A percentile compares a stretch with the other conserved stretches of the same genome.
phyloP scores from a whole-genome alignment of 2,797 vertebrate species.

The Xenops minutus region DNA sequence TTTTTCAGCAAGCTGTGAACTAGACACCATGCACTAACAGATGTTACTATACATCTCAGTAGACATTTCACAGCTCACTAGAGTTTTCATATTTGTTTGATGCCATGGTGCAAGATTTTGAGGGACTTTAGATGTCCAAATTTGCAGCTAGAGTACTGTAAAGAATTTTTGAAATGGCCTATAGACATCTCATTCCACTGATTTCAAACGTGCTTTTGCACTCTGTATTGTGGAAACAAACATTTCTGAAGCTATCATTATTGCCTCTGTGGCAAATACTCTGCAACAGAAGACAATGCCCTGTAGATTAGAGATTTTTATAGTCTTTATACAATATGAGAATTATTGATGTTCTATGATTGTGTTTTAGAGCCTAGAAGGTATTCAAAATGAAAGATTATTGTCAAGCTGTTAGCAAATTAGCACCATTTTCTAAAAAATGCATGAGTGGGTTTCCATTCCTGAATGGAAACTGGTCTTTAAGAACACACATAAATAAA shows the following conservation, averaged over 20 bases:
- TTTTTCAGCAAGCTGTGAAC: constrained; percentile 2
- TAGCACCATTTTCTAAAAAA: neutral
- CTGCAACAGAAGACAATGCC: neutral
- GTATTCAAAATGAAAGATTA: neutral
- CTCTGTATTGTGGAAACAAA: neutral
- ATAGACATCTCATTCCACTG: neutral
- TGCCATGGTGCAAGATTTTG: neutral
- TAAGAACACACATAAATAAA: neutral
- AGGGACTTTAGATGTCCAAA: neutral
- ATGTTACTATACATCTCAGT: neutral
- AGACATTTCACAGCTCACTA: neutral
- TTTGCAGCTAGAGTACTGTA: neutral
- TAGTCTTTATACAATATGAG: neutral
- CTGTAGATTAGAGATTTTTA: neutral
- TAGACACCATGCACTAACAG: neutral
- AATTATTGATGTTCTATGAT: neutral
- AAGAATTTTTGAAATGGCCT: neutral
- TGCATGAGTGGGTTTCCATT: neutral
- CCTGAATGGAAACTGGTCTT: neutral
- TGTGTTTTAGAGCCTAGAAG: neutral
- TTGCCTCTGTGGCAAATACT: neutral
- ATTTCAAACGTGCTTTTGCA: neutral
- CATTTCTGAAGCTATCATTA: neutral
- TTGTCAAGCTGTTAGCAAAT: neutral
- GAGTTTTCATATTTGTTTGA: neutral